phyloP scores from a whole-genome alignment of 2,888 invertebrate genomes.

The Chromoteleia sp. region DNA sequence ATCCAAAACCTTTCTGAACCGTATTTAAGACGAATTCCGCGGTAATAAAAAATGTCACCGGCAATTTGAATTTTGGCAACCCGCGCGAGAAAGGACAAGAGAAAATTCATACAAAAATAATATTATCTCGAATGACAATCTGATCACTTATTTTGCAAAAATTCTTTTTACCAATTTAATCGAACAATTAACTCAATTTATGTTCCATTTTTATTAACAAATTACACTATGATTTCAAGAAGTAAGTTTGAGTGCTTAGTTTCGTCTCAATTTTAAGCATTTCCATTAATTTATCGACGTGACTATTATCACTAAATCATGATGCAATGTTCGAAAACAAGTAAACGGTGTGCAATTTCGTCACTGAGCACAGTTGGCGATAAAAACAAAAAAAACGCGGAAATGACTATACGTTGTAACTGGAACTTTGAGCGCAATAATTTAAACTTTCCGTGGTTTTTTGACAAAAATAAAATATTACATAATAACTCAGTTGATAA shows the following conservation, averaged over 20 bases:
- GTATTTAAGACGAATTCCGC: no score
- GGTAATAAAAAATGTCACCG: slow-evolving; percentile 4
- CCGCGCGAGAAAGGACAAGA: no score
- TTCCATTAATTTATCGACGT: slow-evolving; percentile 1
- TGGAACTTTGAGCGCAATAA: background rate
- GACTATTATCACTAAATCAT: slow-evolving; percentile 1
- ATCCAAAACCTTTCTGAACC: no score
- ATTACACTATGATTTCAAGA: no score
- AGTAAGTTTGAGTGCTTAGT: no score
- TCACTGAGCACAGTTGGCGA: slow-evolving; percentile 6
- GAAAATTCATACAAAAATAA: no score
- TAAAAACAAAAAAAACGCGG: no score
- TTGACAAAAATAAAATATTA: slow-evolving; percentile 32
- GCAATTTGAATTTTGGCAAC: background rate
- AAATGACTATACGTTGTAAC: background rate
- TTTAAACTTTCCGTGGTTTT: slow-evolving; percentile 22
- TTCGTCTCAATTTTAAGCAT: background rate
- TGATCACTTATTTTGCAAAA: no score
- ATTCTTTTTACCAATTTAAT: no score
- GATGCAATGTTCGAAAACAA: slow-evolving; percentile 9
- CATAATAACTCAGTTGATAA: slow-evolving; percentile 24
- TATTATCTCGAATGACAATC: no score
- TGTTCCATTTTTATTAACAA: no score
- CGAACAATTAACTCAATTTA: no score
- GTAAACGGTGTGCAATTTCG: slow-evolving; percentile 4